Conservation (phyloP, 2,113 vertebrate genomes). For the Elephas maximus region DNA sequence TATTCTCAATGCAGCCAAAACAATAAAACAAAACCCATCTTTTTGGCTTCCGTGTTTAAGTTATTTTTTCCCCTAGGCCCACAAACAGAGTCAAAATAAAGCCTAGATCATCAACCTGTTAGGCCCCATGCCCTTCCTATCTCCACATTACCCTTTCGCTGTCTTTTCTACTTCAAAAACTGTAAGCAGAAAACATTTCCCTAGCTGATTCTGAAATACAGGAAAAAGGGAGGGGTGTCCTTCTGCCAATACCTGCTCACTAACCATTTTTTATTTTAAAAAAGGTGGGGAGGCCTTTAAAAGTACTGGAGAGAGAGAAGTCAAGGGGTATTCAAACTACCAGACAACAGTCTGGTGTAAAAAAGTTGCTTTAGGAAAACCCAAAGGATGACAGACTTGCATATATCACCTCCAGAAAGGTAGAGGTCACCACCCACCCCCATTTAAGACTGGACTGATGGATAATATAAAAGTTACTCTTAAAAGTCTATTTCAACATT, state of each 20-base stretch:
- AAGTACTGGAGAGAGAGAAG: not conserved
- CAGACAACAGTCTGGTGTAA: not conserved
- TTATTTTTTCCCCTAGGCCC: conserved; percentile 73
- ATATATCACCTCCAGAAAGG: conserved; percentile 5
- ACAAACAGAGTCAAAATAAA: conserved; percentile 72
- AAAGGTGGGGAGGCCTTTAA: not conserved
- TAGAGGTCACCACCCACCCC: not conserved
- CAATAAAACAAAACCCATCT: conserved; percentile 79
- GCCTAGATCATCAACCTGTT: conserved; percentile 79
- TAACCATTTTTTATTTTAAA: conserved; percentile 42
- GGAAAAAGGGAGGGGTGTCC: conserved; percentile 25
- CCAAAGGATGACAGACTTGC: not conserved
- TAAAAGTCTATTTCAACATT: conserved; percentile 58
- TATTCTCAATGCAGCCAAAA: conserved; percentile 86
- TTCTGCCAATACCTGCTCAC: conserved; percentile 17
- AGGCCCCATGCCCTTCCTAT: conserved; percentile 57
- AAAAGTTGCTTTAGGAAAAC: conserved; percentile 40
- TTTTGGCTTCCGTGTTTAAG: conserved; percentile 80
- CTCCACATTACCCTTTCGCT: not conserved
- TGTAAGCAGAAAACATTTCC: not conserved
- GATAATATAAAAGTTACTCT: conserved; percentile 51
- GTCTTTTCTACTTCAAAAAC: conserved; percentile 53
- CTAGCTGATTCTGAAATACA: conserved; percentile 43
- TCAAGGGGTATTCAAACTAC: conserved; percentile 52
- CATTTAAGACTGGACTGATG: not conserved